phyloP scores from a whole-genome alignment of 2,113 vertebrate genomes.

The Clarias magur region DNA sequence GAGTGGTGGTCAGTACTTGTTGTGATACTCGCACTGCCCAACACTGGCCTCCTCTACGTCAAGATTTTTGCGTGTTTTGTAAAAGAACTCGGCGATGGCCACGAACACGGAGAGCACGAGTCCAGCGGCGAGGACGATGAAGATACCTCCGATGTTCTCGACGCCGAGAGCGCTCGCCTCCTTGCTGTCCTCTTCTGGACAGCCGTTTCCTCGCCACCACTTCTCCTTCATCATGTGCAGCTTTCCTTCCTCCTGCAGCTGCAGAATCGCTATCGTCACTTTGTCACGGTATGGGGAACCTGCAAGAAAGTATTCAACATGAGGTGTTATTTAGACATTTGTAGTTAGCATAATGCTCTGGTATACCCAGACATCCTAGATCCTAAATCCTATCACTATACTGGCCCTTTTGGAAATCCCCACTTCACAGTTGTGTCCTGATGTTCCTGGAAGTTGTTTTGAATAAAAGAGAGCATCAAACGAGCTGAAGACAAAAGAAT shows the following conservation, averaged over 20 bases:
- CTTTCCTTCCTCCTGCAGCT: slow-evolving; percentile 96
- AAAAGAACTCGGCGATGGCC: slow-evolving; percentile 96
- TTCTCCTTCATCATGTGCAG: slow-evolving; percentile 99
- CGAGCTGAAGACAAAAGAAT: background rate
- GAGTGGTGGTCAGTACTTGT: slow-evolving; percentile 66
- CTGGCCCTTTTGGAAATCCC: background rate
- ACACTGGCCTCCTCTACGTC: slow-evolving; percentile 92
- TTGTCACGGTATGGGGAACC: slow-evolving; percentile 96
- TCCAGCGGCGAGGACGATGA: slow-evolving; percentile 94
- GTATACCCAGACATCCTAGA: background rate
- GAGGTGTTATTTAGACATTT: background rate
- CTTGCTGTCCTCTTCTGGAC: slow-evolving; percentile 93
- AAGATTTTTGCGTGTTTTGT: slow-evolving; percentile 89
- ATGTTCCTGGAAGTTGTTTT: background rate
- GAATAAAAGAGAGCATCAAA: background rate
- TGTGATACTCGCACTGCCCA: slow-evolving; percentile 76
- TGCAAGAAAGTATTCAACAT: slow-evolving; percentile 48
- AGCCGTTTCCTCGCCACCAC: slow-evolving; percentile 96
- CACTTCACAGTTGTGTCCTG: background rate
- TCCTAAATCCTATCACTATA: background rate
- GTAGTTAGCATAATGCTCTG: background rate
- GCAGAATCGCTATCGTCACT: slow-evolving; percentile 94
- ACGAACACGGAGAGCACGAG: slow-evolving; percentile 97
- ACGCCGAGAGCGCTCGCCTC: slow-evolving; percentile 95
- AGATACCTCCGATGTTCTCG: slow-evolving; percentile 98